phyloP scores from a whole-genome alignment of 2,113 vertebrate species.

The Microtus montanus region DNA sequence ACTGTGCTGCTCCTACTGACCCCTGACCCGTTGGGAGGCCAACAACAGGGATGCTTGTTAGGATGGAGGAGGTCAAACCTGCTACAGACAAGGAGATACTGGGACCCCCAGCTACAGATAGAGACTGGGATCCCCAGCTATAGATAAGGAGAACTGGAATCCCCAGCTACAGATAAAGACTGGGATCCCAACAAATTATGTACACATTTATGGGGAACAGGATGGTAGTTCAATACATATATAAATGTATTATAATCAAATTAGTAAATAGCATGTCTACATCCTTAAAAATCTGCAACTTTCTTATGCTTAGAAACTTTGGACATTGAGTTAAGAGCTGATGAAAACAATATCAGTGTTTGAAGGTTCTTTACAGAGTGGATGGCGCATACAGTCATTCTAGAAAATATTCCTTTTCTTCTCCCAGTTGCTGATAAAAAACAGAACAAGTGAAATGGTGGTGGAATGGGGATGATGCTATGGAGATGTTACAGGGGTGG shows the following conservation, averaged over 20 bases:
- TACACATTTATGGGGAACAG: neutral
- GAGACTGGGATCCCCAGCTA: too few species aligned
- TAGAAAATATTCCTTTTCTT: neutral
- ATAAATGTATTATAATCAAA: neutral
- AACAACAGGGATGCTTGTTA: neutral
- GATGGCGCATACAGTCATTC: neutral
- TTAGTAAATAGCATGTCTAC: neutral
- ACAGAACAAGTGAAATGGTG: neutral
- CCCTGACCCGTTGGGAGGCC: neutral
- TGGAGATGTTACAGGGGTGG: neutral
- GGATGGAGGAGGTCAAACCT: neutral
- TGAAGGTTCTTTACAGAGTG: neutral
- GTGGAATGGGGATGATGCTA: neutral
- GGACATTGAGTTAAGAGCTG: neutral
- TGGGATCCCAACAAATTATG: neutral
- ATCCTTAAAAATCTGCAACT: neutral
- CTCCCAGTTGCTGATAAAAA: neutral
- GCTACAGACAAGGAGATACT: neutral
- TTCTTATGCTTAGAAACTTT: neutral
- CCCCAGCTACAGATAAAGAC: neutral
- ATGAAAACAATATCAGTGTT: slow-evolving; percentile 7
- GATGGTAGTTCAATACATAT: neutral
- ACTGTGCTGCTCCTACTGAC: neutral
- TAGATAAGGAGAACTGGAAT: too few species aligned
- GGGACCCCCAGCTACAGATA: neutral